Conservation (phyloP, 2,888 invertebrate species). For the Archips crataeganus region DNA sequence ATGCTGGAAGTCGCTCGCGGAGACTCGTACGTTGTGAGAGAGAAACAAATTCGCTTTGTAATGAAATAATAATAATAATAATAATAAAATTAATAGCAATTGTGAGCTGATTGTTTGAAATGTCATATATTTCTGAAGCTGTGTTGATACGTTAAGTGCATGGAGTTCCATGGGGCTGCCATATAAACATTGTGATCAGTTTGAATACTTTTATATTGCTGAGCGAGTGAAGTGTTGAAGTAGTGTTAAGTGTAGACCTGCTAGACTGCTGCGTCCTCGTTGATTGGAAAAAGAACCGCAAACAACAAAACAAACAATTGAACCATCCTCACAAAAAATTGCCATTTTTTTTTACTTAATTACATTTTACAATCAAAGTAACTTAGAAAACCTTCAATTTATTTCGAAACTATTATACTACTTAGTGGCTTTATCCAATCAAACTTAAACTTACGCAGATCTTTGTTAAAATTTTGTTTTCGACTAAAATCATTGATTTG, state of each 20-base stretch:
- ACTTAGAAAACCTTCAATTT: constrained; percentile 4
- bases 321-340: constrained; percentile 29
- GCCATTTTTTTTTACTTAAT: constrained; percentile 17
- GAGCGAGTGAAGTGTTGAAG: constrained; percentile 75
- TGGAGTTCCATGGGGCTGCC: constrained; percentile 83
- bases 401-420: constrained; percentile 34
- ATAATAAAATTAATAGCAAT: constrained; percentile 58
- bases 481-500: constrained; percentile 81
- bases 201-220: constrained; percentile 85
- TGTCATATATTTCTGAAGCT: constrained; percentile 74
- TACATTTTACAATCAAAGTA: constrained; percentile 23
- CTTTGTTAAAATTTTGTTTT: constrained; percentile 83
- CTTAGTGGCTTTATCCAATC: constrained; percentile 81
- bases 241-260: constrained; percentile 83
- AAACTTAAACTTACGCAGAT: constrained; percentile 74
- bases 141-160: constrained; percentile 74
- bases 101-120: constrained; percentile 68
- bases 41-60: constrained; percentile 63
- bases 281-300: constrained; percentile 75
- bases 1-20: constrained; percentile 14
- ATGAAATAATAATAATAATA: constrained; percentile 44
- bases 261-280: constrained; percentile 79
- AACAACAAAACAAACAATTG: constrained; percentile 26
- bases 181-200: constrained; percentile 84
- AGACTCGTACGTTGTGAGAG: constrained; percentile 41